Evolutionary conservation across 2,113 vertebrate species (phyloP).

Genomic region (Lepisosteus oculatus): DNA sequence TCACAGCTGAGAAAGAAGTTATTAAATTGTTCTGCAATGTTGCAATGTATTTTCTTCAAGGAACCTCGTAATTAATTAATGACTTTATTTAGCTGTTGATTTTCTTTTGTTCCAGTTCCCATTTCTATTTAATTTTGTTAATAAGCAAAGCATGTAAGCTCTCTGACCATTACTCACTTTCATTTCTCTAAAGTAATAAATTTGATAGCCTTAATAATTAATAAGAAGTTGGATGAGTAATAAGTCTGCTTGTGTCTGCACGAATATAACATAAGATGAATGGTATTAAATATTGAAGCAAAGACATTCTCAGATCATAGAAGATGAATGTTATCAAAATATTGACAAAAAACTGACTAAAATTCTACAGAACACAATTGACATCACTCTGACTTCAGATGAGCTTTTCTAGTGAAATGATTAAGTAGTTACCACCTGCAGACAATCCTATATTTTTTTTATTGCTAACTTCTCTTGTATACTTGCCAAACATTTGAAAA

Average conservation of each 20-base stretch:
- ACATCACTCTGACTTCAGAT: not conserved
- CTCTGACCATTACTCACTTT: constrained; percentile 8
- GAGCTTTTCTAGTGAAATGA: constrained; percentile 1
- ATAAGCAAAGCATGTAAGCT: not conserved
- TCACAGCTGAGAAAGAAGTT: too few species aligned
- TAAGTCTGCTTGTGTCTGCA: not conserved
- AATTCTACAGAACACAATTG: not conserved
- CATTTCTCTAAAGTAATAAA: not conserved
- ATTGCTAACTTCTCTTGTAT: too few species aligned
- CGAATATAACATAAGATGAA: not conserved
- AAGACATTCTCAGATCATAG: not conserved
- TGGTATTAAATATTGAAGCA: not conserved
- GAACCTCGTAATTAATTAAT: constrained; percentile 44
- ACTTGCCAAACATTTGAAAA: too few species aligned
- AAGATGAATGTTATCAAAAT: constrained; percentile 8
- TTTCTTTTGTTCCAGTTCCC: constrained; percentile 7
- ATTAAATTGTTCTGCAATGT: too few species aligned
- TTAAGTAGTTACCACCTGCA: not conserved
- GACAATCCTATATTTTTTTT: not conserved
- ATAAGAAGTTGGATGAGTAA: not conserved
- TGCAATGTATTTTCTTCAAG: too few species aligned
- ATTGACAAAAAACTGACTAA: not conserved
- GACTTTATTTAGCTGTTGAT: constrained; percentile 33
- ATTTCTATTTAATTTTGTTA: constrained; percentile 35
- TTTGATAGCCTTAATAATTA: constrained; percentile 1